Base-by-base conservation (phyloP, 1,140 invertebrate genomes). In the Oreohelix idahoensis region DNA sequence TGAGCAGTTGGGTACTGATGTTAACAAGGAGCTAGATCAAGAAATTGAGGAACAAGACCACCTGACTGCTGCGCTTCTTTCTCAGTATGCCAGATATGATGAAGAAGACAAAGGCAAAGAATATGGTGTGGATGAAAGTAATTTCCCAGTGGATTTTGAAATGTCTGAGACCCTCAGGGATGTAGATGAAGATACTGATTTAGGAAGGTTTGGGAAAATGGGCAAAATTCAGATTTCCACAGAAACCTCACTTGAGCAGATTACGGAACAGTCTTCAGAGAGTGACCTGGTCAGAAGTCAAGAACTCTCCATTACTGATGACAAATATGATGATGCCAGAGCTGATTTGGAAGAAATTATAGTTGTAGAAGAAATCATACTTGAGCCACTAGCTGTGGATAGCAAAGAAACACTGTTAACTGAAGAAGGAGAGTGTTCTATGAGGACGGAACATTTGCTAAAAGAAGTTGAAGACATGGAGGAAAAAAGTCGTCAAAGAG, bases 31-130 rank as follows among this genome's bases (percentile, higher is more conserved):
- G 13, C 26, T 83, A 15, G 84, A 83, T 70, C 38, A 70, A 35
- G 81, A 85, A 69, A 83, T 83, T 53, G 77, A 83, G 63, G 84
- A 85, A 32, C 81, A 85, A 35, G 84, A 83, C 29, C 75, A 66
- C 1, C 51, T 83, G 32, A 83, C 81, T 15, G 81, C 80, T 49
- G 84, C 84, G n/a, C 84, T 84, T 29, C 77, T 82, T 58, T 71
- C 79, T 32, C 84, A 77, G 11, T 63, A 75, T 32, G 11, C 29
- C 10, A 69, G 26, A 51, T 17, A 23, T 1, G 23, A 10, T 26
- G n/a, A 38, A 39, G 78, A 73, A 74, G 45, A 45, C 29, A 42
- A 84, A n/a, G 23, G 1, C 0, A 36, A 73, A n/a, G 26, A 23
- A 29, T 17, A 77, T 35, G 45, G n/a, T 1, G 45, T 17, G 2